Conservation (phyloP, 2,888 invertebrate genomes). For the Troilus luridus region DNA sequence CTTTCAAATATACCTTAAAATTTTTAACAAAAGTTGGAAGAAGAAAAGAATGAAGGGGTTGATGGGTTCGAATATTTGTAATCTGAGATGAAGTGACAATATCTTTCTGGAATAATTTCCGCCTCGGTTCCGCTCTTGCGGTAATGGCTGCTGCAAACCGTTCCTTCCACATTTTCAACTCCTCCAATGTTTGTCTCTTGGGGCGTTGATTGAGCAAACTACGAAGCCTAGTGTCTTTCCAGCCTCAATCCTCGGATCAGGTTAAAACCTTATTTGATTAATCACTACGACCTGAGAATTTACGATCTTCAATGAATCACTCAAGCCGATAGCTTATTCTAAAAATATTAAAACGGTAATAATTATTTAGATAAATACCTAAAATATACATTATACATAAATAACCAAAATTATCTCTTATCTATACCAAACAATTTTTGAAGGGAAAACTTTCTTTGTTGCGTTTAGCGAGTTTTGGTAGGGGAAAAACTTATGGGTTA, state of each 20-base stretch:
- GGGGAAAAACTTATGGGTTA: too few species aligned
- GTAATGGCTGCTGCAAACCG: background rate
- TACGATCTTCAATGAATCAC: background rate
- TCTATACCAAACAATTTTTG: too few species aligned
- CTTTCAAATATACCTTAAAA: too few species aligned
- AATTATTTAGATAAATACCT: background rate
- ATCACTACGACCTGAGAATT: background rate
- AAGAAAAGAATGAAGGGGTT: background rate
- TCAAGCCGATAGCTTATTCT: background rate
- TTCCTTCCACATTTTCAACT: background rate
- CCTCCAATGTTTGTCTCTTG: background rate
- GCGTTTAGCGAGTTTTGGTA: too few species aligned
- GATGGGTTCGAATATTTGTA: background rate
- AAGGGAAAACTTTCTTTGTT: too few species aligned
- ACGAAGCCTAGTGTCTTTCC: background rate
- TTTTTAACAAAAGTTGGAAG: background rate
- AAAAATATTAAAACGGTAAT: too few species aligned
- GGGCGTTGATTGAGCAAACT: background rate
- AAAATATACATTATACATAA: background rate
- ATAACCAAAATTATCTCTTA: too few species aligned
- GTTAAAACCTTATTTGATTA: background rate
- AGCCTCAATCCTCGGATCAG: background rate
- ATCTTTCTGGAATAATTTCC: constrained; percentile 49
- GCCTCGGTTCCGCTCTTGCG: background rate
- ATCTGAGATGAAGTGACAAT: background rate